Evolutionary conservation across 2,888 invertebrate genomes (phyloP).

Genomic region (Copidosoma aretas): DNA sequence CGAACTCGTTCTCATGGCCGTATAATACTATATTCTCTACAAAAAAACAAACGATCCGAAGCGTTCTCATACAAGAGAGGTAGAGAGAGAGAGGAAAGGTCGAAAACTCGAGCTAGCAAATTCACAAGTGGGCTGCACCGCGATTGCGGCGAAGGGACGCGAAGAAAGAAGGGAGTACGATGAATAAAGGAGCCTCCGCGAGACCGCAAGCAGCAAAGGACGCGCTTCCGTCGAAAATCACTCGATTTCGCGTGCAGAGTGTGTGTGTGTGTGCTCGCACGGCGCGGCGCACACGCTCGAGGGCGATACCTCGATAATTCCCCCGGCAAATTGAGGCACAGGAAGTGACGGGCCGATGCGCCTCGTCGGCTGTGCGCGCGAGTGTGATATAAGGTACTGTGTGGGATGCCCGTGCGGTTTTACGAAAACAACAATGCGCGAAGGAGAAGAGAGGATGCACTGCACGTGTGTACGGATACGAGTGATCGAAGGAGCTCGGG

Average conservation of each 20-base stretch:
- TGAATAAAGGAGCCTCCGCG: background rate
- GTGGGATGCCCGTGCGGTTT: constrained; percentile 25
- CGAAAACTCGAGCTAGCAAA: constrained; percentile 3
- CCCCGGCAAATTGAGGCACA: constrained; percentile 23
- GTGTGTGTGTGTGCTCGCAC: too few species aligned
- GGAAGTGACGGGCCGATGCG: constrained; percentile 43
- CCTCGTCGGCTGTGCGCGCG: constrained; percentile 36
- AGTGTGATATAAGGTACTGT: too few species aligned
- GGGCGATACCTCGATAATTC: constrained; percentile 49
- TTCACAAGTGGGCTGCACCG: background rate
- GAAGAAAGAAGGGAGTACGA: background rate
- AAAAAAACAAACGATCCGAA: too few species aligned
- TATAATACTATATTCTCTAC: too few species aligned
- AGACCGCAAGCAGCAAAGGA: constrained; percentile 27
- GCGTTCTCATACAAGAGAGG: too few species aligned
- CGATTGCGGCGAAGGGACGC: too few species aligned
- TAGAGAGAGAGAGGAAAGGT: background rate
- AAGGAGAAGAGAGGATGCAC: constrained; percentile 36
- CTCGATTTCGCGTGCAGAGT: constrained; percentile 24
- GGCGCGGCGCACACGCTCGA: background rate
- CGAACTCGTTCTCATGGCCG: background rate
- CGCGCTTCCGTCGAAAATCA: constrained; percentile 42
- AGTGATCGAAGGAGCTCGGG: background rate
- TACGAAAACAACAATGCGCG: constrained; percentile 41
- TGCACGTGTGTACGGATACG: background rate